phyloP scores from a whole-genome alignment of 2,797 vertebrate species.

The Acipenser oxyrinchus region DNA sequence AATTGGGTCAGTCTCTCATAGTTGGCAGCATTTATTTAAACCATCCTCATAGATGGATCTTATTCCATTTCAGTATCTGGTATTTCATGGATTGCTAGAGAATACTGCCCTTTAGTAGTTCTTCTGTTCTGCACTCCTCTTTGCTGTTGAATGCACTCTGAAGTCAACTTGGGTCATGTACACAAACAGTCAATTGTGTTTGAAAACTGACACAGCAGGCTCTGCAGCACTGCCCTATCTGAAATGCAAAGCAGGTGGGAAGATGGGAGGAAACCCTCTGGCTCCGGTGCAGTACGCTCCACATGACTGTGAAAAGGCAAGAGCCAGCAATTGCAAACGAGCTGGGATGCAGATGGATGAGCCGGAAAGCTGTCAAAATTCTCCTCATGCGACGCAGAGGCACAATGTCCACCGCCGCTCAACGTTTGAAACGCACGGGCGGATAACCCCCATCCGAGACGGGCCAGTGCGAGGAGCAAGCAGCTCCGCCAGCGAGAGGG shows the following conservation, averaged over 20 bases:
- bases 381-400: neutral
- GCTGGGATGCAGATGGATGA: constrained; percentile 19
- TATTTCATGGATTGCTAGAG: neutral
- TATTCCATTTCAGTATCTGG: no score
- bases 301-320: constrained; percentile 19
- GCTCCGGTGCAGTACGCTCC: constrained; percentile 22
- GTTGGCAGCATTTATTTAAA: constrained; percentile 30
- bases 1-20: constrained; percentile 14
- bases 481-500: neutral
- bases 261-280: constrained; percentile 32
- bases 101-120: no score
- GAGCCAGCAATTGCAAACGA: constrained; percentile 3
- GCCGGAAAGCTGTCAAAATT: constrained; percentile 9
- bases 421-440: neutral
- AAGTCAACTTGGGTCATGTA: no score
- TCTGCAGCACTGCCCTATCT: constrained; percentile 21
- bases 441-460: neutral
- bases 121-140: no score
- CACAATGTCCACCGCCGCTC: neutral
- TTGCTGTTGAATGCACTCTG: no score
- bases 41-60: no score
- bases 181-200: no score
- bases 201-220: no score
- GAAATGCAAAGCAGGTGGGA: constrained; percentile 55
- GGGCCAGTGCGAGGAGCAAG: neutral